These are phyloP conservation scores for Bombus fervidus DNA, from an alignment of 1,140 invertebrate species.

Conservation along the genomic window DNA sequence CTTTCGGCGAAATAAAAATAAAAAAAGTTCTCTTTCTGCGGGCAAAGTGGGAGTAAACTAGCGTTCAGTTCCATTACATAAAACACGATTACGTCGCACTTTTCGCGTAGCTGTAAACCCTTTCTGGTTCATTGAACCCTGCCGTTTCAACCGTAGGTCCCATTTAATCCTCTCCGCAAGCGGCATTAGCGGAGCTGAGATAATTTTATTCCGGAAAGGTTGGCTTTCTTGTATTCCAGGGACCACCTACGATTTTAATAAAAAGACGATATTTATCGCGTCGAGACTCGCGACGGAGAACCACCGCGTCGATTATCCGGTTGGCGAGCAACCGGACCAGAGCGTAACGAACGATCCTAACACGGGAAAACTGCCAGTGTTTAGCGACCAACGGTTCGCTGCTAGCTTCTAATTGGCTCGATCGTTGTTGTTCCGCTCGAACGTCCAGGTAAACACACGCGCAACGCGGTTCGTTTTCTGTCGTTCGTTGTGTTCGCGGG, in stretches of 20 bases:
- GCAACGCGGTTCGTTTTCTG: neutral
- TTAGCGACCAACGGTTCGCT: too few relatives aligned
- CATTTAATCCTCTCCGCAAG: constrained; percentile 27
- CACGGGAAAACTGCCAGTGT: too few relatives aligned
- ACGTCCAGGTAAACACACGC: too few relatives aligned
- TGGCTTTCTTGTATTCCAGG: neutral
- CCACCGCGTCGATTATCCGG: too few relatives aligned
- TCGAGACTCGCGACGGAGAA: too few relatives aligned
- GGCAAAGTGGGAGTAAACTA: constrained; percentile 22
- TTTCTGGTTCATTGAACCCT: constrained; percentile 33
- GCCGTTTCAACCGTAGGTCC: neutral
- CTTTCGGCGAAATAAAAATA: neutral
- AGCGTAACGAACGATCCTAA: too few relatives aligned
- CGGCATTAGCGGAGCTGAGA: neutral
- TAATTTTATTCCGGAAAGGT: neutral
- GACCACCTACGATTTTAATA: too few relatives aligned
- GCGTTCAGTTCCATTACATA: constrained; percentile 17
- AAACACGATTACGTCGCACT: constrained; percentile 37
- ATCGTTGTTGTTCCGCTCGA: neutral
- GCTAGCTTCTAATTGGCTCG: constrained; percentile 14
- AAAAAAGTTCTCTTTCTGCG: neutral
- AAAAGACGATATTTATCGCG: too few relatives aligned
- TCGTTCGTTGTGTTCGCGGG: constrained; percentile 20
- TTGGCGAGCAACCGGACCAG: too few relatives aligned
- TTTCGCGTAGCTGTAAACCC: constrained; percentile 1